Evolutionary conservation across 1,140 invertebrate species (phyloP).

Genomic region (Diorhabda carinulata): DNA sequence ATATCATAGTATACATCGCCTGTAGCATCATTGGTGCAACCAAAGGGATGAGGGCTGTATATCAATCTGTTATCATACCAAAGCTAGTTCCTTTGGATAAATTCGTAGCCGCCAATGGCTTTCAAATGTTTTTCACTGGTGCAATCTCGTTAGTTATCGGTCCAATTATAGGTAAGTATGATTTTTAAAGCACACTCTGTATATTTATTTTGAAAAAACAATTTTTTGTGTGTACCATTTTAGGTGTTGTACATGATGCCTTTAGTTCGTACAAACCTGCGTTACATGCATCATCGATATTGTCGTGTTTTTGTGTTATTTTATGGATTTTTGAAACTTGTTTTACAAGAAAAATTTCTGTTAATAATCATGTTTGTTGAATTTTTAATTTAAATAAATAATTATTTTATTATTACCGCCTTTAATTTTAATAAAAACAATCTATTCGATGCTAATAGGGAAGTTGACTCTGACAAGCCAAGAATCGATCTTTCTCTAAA

Average conservation of each 20-base stretch:
- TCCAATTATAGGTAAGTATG: constrained; percentile 48
- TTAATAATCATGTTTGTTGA: too few species aligned
- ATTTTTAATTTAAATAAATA: too few species aligned
- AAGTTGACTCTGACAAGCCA: too few species aligned
- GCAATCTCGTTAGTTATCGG: constrained; percentile 46
- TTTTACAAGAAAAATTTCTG: constrained; percentile 19
- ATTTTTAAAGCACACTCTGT: background rate
- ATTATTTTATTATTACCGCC: too few species aligned
- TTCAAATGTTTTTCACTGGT: constrained; percentile 51
- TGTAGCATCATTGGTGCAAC: constrained; percentile 38
- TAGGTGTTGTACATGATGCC: constrained; percentile 45
- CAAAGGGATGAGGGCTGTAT: constrained; percentile 45
- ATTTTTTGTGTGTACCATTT: constrained; percentile 7
- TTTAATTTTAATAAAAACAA: too few species aligned
- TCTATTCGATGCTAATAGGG: too few species aligned
- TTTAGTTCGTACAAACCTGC: constrained; percentile 40
- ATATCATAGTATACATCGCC: constrained; percentile 13
- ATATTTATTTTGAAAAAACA: background rate
- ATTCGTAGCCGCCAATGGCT: constrained; percentile 51
- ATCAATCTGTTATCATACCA: constrained; percentile 48
- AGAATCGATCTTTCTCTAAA: too few species aligned
- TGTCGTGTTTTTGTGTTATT: constrained; percentile 43
- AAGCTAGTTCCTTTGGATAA: constrained; percentile 50
- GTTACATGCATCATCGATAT: constrained; percentile 37
- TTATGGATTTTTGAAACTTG: constrained; percentile 41